Conservation (phyloP, 2,113 vertebrate species). For the Corythornis cristatus region DNA sequence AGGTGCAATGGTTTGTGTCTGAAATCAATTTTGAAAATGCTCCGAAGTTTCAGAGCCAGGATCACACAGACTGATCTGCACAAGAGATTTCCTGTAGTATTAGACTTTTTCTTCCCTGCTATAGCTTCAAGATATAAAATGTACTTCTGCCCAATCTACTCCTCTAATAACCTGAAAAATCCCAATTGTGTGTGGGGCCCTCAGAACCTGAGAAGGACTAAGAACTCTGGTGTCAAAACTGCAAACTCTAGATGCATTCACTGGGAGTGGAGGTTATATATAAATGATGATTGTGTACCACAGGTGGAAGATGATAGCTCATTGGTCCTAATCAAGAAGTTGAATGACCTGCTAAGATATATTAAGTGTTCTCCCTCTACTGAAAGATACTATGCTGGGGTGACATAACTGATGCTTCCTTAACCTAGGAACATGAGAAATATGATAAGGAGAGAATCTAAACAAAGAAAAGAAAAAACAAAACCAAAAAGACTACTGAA, state of each 20-base stretch:
- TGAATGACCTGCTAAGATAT: background rate
- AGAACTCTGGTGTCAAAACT: background rate
- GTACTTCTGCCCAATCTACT: background rate
- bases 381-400: background rate
- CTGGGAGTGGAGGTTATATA: constrained; percentile 1
- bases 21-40: background rate
- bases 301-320: background rate
- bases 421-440: background rate
- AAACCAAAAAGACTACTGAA: background rate
- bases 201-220: background rate
- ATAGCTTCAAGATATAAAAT: background rate
- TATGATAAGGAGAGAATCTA: background rate
- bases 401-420: background rate
- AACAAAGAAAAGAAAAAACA: background rate
- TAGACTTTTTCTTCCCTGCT: background rate
- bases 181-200: background rate
- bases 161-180: background rate
- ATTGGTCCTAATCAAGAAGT: background rate
- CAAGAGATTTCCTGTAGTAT: background rate
- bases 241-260: background rate
- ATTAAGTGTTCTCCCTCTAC: background rate
- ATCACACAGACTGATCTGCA: background rate
- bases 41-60: background rate
- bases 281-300: background rate
- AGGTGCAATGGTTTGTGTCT: background rate